Percentiles rank a stretch among this genome's conserved stretches.
Evolutionary conservation across 2,113 vertebrate species (phyloP).

Genomic region (Cranoglanis bouderius): DNA sequence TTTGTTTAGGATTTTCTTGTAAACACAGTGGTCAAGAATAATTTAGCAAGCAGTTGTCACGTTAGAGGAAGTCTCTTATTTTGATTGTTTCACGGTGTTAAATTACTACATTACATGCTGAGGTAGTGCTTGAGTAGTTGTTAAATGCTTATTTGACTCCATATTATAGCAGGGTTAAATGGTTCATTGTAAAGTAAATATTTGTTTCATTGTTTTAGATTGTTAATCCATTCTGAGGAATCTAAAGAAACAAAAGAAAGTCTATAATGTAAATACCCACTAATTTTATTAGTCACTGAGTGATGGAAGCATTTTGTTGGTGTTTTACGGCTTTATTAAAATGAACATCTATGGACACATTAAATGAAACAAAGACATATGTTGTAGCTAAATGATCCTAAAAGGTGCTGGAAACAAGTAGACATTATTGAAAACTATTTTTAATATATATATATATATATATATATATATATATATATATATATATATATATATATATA

Average conservation of each 20-base stretch:
- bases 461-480: neutral
- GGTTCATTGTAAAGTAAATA: neutral
- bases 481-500: neutral
- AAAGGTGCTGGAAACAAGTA: neutral
- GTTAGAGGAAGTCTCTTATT: neutral
- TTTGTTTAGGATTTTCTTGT: neutral
- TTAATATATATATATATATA: neutral
- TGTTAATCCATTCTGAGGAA: neutral
- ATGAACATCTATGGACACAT: neutral
- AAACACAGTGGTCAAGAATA: conserved; percentile 3
- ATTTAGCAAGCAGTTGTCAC: neutral
- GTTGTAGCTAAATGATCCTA: neutral
- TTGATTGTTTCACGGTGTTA: neutral
- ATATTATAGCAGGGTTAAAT: neutral
- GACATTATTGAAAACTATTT: neutral
- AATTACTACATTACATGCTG: neutral
- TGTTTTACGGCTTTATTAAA: neutral
- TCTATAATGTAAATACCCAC: neutral
- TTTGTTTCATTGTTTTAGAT: neutral
- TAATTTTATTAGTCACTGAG: neutral
- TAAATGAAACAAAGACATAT: neutral
- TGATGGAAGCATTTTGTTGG: neutral
- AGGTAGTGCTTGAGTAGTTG: neutral
- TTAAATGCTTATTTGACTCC: neutral
- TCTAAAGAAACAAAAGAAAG: neutral